Percentiles rank a stretch among this genome's conserved stretches.
Conservation (phyloP, 2,113 vertebrate species). For the Caranx ignobilis region DNA sequence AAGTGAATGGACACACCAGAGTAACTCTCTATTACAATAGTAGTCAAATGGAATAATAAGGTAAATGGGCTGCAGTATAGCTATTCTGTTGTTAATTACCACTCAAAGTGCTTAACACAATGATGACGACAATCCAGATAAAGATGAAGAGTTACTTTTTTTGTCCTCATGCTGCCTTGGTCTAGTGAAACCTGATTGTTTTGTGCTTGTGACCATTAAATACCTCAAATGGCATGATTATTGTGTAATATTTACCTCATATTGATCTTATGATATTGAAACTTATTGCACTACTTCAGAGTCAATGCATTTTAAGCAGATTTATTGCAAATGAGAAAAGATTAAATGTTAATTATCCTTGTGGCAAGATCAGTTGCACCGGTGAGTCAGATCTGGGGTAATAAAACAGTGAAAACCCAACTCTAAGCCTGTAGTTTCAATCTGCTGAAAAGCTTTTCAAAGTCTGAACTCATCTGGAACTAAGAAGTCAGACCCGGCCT, state of each 20-base stretch:
- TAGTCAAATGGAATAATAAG: too few relatives aligned
- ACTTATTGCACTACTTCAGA: conserved; percentile 1
- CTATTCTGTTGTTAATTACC: too few relatives aligned
- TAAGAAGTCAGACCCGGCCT: conserved; percentile 37
- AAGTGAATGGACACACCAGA: background rate
- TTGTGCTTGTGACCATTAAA: background rate
- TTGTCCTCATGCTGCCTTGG: too few relatives aligned
- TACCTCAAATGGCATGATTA: background rate
- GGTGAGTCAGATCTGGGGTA: conserved; percentile 1
- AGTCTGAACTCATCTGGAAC: conserved; percentile 62
- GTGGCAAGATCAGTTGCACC: background rate
- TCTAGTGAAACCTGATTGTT: background rate
- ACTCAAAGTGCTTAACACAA: too few relatives aligned
- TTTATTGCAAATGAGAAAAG: conserved; percentile 12
- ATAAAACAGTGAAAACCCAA: background rate
- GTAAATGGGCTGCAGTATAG: too few relatives aligned
- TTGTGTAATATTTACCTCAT: background rate
- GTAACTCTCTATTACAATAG: background rate
- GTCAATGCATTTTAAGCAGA: conserved; percentile 22
- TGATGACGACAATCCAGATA: too few relatives aligned
- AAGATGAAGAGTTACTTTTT: background rate
- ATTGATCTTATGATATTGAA: background rate
- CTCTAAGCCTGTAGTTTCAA: conserved; percentile 21
- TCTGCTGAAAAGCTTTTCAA: conserved; percentile 50
- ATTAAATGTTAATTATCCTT: conserved; percentile 4